Conservation (phyloP, 2,797 vertebrate genomes). For the Myiotriccus ornatus region DNA sequence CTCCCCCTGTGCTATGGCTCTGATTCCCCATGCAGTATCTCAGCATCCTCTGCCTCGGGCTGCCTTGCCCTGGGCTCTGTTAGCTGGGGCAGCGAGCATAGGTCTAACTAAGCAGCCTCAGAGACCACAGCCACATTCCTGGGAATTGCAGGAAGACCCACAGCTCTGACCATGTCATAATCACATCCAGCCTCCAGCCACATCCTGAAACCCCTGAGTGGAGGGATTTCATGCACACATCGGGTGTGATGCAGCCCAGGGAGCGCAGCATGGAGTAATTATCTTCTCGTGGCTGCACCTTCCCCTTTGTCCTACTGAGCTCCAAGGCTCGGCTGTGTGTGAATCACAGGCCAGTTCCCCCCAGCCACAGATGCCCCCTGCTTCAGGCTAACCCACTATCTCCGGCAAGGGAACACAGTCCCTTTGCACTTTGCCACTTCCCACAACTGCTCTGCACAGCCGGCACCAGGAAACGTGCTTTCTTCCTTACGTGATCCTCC, state of each 20-base stretch:
- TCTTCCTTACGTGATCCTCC: neutral
- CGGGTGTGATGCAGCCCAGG: neutral
- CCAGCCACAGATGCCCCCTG: neutral
- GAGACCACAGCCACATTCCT: neutral
- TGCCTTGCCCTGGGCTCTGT: neutral
- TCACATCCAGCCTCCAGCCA: neutral
- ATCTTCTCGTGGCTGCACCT: neutral
- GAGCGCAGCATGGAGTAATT: neutral
- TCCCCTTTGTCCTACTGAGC: neutral
- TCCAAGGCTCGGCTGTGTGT: neutral
- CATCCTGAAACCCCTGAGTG: neutral
- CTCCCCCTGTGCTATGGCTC: neutral
- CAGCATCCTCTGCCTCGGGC: neutral
- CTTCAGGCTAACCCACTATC: neutral
- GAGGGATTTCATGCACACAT: neutral
- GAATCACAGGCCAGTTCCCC: neutral
- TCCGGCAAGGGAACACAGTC: neutral
- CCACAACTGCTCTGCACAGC: neutral
- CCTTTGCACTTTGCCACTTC: fast-evolving
- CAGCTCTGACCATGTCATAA: neutral
- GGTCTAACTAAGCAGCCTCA: neutral
- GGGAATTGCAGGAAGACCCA: neutral
- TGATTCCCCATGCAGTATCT: fast-evolving
- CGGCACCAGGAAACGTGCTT: neutral
- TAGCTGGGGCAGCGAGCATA: fast-evolving